phyloP scores from a whole-genome alignment of 2,797 vertebrate genomes.

The Enteromius trimaculatus region DNA sequence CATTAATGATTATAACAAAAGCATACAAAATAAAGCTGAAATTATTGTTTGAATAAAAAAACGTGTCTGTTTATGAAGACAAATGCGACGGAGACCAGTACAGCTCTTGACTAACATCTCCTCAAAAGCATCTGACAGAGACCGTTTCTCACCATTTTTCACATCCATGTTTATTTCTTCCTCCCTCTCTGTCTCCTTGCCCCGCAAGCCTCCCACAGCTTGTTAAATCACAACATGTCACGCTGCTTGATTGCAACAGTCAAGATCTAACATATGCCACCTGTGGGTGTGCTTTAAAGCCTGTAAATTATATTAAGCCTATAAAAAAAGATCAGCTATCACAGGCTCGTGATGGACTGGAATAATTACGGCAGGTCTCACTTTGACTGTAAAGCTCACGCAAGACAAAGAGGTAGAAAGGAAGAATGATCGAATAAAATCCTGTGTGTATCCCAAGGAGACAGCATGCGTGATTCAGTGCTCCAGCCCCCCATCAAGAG shows the following conservation, averaged over 20 bases:
- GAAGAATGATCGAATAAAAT: conserved; percentile 46
- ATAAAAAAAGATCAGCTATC: conserved; percentile 61
- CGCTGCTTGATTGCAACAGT: conserved; percentile 63
- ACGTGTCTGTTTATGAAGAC: conserved; percentile 14
- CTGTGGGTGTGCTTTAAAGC: conserved; percentile 63
- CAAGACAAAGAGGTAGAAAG: conserved; percentile 52
- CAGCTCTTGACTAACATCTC: conserved; percentile 35
- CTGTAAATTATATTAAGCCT: conserved; percentile 65
- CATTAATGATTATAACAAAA: neutral
- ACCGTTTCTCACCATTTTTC: conserved; percentile 44
- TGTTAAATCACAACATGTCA: conserved; percentile 68
- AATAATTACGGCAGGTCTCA: conserved; percentile 58
- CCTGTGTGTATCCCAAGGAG: conserved; percentile 24
- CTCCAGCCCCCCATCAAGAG: conserved; percentile 18
- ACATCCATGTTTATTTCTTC: conserved; percentile 46
- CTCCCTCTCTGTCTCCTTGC: conserved; percentile 42
- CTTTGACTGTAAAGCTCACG: conserved; percentile 59
- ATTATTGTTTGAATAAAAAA: neutral
- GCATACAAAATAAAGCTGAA: neutral
- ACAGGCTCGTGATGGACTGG: conserved; percentile 57
- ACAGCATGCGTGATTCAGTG: conserved; percentile 43
- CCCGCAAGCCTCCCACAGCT: conserved; percentile 60
- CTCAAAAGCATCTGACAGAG: conserved; percentile 40
- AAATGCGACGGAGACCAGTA: conserved; percentile 18
- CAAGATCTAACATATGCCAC: conserved; percentile 64